Percentiles rank a stretch among this genome's conserved stretches.
These are phyloP conservation scores for Melolontha melolontha DNA, from an alignment of 2,888 invertebrate species.

Conservation along the genomic window DNA sequence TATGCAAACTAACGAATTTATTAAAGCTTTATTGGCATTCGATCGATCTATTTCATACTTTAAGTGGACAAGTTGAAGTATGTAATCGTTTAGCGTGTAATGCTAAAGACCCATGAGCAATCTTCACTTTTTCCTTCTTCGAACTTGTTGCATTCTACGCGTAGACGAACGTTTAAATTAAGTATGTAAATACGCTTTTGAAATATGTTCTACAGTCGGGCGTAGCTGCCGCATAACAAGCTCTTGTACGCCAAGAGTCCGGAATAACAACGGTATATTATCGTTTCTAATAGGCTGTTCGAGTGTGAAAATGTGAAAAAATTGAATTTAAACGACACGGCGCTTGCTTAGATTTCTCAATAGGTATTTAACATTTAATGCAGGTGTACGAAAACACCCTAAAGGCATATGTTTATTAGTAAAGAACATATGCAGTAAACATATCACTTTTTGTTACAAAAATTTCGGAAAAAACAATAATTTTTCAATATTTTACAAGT, in stretches of 20 bases:
- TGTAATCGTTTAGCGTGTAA: no score
- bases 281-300: background rate
- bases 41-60: no score
- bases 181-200: slow-evolving; percentile 25
- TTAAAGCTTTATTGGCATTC: no score
- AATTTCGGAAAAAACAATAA: no score
- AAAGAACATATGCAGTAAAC: background rate
- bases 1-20: no score
- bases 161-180: slow-evolving; percentile 21
- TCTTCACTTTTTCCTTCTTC: no score
- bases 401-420: background rate
- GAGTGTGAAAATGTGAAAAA: slow-evolving; percentile 28
- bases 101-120: no score
- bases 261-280: slow-evolving; percentile 6
- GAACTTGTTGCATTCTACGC: background rate
- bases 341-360: slow-evolving; percentile 11
- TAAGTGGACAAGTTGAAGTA: no score
- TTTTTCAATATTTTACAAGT: no score
- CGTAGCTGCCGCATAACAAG: slow-evolving; percentile 8
- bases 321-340: slow-evolving; percentile 1
- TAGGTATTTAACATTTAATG: slow-evolving; percentile 22
- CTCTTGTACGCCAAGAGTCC: background rate
- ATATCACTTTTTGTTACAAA: background rate
- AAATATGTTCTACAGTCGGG: slow-evolving; percentile 17
- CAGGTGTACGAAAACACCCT: background rate